Evolutionary conservation across 2,113 vertebrate species (phyloP), one percentile per base, ranked within the genome.

Genomic region (Dipodomys ordii): DNA sequence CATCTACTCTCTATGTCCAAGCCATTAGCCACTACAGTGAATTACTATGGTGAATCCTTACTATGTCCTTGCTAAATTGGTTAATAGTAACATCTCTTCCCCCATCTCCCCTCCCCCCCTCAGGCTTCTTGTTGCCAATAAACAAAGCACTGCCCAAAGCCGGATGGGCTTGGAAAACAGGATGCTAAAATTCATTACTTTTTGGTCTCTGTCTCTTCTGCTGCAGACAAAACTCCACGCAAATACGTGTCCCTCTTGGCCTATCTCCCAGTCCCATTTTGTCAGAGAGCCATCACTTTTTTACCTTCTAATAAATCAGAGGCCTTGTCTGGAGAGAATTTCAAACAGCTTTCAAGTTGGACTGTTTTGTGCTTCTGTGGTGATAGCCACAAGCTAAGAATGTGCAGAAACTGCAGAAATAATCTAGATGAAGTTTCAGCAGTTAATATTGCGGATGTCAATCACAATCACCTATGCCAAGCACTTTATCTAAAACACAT

Each of bases 291-390:
- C 68, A 89, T 92, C 35, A 30, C 2, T 27, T 83, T 39, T 82
- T 88, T 57, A 79, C 67, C 85, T 72, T 72, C 76, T 87, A 10
- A 96, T 88, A 86, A 60, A 93, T 12, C 81, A 12, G 49, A 60
- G 71, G 81, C 60, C 79, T 68, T 57, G 13, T 83, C 74, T 53
- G 60, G 89, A 94, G 94, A 94, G 77, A 87, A 96, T 83, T 91
- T 87, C 64, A 35, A 91, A 67, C 57, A 73, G 79, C 74, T 96
- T 93, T 87, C 0, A 96, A 90, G 60, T 9, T 76, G 81, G 35
- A 62, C n/a, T 28, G 44, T 80, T 97, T 91, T 74, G 73, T 79
- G 92, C 77, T 73, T 88, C 67, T 19, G 88, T 97, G 72, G 6
- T 68, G 15, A 1, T 87, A 93, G 71, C 91, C 95, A 89, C 68